Conservation (phyloP, 2,797 vertebrate species). For the Ispidina picta region DNA sequence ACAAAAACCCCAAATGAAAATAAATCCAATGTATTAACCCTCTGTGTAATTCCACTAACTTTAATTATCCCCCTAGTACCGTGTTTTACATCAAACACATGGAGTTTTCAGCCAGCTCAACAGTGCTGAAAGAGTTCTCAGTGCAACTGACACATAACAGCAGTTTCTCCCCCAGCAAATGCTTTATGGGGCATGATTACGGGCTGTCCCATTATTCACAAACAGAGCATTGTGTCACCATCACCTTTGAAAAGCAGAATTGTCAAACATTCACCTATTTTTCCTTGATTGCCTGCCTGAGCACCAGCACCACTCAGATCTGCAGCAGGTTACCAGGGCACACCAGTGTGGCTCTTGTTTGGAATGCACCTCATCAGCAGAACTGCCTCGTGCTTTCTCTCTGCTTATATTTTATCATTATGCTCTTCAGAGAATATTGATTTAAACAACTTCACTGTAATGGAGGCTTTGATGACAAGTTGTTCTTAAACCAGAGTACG, state of each 20-base stretch:
- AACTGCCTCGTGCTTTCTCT: neutral
- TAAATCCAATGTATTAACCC: neutral
- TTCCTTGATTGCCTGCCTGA: neutral
- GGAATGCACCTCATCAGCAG: neutral
- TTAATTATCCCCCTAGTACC: neutral
- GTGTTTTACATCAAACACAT: neutral
- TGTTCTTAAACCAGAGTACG: neutral
- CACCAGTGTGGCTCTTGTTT: neutral
- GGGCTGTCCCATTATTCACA: neutral
- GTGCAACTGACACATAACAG: neutral
- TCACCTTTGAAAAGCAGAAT: neutral
- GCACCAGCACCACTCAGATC: neutral
- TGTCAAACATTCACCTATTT: neutral
- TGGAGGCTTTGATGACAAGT: neutral
- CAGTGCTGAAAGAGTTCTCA: neutral
- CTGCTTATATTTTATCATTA: neutral
- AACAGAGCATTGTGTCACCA: neutral
- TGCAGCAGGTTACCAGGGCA: neutral
- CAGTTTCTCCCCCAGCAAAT: neutral
- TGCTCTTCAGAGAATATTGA: neutral
- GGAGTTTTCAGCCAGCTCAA: neutral
- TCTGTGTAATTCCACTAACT: neutral
- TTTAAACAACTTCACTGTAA: neutral
- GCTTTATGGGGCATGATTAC: neutral
- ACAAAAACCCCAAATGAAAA: neutral